These are phyloP conservation scores for Leucoraja erinaceus DNA, from an alignment of 2,113 vertebrate species.

Conservation along the genomic window DNA sequence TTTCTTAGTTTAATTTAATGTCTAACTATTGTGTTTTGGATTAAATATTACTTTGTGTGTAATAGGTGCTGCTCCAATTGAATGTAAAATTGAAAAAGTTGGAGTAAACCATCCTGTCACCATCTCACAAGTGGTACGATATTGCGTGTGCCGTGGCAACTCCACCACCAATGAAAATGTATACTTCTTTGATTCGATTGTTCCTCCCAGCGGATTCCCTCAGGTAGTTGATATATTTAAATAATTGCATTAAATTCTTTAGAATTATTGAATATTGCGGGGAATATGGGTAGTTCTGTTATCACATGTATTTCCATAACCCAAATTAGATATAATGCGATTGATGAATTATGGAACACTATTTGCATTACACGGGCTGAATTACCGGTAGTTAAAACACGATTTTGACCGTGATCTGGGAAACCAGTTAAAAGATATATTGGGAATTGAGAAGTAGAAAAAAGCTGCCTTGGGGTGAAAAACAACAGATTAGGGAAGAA, in stretches of 20 bases:
- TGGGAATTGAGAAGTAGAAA: too few relatives aligned
- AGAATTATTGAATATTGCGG: too few relatives aligned
- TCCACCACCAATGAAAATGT: neutral
- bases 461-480: too few relatives aligned
- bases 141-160: neutral
- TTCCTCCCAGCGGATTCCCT: neutral
- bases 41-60: neutral
- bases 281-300: too few relatives aligned
- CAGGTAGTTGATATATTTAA: neutral
- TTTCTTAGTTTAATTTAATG: neutral
- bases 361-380: too few relatives aligned
- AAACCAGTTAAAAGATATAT: too few relatives aligned
- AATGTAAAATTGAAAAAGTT: neutral
- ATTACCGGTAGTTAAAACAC: too few relatives aligned
- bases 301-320: too few relatives aligned
- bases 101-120: neutral
- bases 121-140: neutral
- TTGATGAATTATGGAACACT: too few relatives aligned
- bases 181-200: neutral
- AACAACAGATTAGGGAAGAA: too few relatives aligned
- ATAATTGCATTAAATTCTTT: neutral
- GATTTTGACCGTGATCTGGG: too few relatives aligned
- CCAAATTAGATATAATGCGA: too few relatives aligned
- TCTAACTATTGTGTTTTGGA: neutral
- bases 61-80: neutral